These are phyloP conservation scores for Hemibagrus guttatus DNA, from an alignment of 2,797 vertebrate genomes.

Conservation along the genomic window DNA sequence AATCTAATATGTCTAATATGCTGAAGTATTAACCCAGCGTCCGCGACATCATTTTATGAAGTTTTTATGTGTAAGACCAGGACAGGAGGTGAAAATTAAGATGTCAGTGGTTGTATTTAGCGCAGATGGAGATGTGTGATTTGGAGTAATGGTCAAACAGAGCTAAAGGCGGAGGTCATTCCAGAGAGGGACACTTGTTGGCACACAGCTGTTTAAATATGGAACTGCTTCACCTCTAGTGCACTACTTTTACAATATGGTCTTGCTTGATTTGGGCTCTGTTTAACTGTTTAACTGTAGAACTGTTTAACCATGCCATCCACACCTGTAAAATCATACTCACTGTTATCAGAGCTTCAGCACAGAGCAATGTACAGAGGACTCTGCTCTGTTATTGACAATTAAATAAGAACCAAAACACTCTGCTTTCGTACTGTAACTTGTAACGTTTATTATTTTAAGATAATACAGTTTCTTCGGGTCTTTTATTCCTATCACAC, in stretches of 20 bases:
- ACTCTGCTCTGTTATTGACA: background rate
- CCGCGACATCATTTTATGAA: conserved; percentile 24
- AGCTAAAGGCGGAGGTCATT: conserved; percentile 46
- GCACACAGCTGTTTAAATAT: conserved; percentile 71
- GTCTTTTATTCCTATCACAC: background rate
- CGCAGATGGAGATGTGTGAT: conserved; percentile 45
- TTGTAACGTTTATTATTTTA: background rate
- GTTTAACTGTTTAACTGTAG: conserved; percentile 29
- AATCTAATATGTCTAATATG: background rate
- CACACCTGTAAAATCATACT: conserved; percentile 23
- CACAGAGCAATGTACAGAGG: background rate
- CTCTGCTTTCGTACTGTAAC: no score
- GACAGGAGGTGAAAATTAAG: conserved; percentile 8
- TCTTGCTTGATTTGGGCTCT: conserved; percentile 34
- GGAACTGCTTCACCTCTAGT: conserved; percentile 48
- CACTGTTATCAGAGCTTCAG: background rate
- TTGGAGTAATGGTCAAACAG: conserved; percentile 55
- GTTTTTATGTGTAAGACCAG: conserved; percentile 26
- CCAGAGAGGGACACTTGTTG: conserved; percentile 55
- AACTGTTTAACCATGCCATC: conserved; percentile 18
- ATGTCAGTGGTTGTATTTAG: conserved; percentile 33
- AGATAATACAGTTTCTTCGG: background rate
- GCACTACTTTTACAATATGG: conserved; percentile 50
- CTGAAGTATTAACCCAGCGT: background rate
- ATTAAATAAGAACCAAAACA: background rate